Conservation (phyloP, 2,797 vertebrate genomes). For the Chrysolophus pictus region DNA sequence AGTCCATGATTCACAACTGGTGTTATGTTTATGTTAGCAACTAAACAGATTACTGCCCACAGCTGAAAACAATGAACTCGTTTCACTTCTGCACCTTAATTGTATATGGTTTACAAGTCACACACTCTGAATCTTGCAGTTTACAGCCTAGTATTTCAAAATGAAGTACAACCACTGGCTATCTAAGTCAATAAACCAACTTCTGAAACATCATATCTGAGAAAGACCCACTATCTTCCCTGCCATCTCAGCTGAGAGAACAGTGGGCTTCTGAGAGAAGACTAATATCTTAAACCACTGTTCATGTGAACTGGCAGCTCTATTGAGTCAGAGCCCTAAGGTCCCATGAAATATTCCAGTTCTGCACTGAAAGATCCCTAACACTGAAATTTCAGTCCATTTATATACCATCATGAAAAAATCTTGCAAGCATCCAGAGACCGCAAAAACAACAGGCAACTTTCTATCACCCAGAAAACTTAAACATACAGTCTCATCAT, state of each 20-base stretch:
- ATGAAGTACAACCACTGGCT: neutral
- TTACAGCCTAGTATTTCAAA: neutral
- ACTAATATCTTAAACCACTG: neutral
- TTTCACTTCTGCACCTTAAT: neutral
- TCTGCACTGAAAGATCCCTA: neutral
- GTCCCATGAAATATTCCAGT: neutral
- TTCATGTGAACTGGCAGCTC: neutral
- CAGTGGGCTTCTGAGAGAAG: neutral
- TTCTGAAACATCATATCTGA: neutral
- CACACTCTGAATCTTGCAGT: neutral
- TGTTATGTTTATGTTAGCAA: neutral
- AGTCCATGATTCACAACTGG: neutral
- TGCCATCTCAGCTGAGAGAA: neutral
- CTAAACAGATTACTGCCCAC: neutral
- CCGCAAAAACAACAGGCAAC: neutral
- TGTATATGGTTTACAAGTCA: neutral
- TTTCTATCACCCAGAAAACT: neutral
- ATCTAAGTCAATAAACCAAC: neutral
- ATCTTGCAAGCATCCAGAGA: neutral
- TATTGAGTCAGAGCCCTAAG: neutral
- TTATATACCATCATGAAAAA: neutral
- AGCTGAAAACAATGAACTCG: neutral
- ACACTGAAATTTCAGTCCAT: neutral
- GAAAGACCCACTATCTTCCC: neutral
- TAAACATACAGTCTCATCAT: neutral